Evolutionary conservation across 2,797 vertebrate genomes (phyloP).

Genomic region (Artibeus jamaicensis): DNA sequence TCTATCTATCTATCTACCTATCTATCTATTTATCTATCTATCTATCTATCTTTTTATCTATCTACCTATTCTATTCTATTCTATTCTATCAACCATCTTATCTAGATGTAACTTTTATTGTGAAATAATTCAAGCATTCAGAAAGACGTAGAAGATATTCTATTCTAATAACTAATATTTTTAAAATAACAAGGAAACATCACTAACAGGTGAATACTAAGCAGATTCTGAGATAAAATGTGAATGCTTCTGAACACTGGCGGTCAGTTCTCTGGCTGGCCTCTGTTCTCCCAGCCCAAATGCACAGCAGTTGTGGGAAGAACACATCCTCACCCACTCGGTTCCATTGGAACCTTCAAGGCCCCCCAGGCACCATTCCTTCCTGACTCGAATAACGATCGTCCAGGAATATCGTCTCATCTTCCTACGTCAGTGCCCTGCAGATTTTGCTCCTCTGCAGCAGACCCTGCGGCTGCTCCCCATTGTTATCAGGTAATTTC

Average conservation of each 20-base stretch:
- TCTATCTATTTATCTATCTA: neutral
- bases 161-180: neutral
- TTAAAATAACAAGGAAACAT: neutral
- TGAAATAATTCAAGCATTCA: neutral
- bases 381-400: rapidly evolving
- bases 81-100: neutral
- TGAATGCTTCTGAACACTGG: neutral
- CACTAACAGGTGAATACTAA: neutral
- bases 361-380: rapidly evolving
- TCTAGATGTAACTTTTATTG: neutral
- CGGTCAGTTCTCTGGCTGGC: neutral
- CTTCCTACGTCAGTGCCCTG: rapidly evolving
- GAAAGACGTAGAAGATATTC: neutral
- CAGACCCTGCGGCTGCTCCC: neutral
- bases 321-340: neutral
- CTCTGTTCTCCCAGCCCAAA: neutral
- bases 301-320: neutral
- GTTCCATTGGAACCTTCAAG: neutral
- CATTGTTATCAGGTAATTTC: neutral
- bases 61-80: too few species aligned
- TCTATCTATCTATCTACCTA: neutral
- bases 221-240: neutral
- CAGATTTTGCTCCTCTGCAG: too few species aligned
- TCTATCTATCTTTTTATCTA: neutral
- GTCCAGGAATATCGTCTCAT: rapidly evolving